A percentile compares a stretch with the other conserved stretches of the same genome.
Evolutionary conservation across 2,888 invertebrate genomes (phyloP).

Genomic region (Oscheius sp.): DNA sequence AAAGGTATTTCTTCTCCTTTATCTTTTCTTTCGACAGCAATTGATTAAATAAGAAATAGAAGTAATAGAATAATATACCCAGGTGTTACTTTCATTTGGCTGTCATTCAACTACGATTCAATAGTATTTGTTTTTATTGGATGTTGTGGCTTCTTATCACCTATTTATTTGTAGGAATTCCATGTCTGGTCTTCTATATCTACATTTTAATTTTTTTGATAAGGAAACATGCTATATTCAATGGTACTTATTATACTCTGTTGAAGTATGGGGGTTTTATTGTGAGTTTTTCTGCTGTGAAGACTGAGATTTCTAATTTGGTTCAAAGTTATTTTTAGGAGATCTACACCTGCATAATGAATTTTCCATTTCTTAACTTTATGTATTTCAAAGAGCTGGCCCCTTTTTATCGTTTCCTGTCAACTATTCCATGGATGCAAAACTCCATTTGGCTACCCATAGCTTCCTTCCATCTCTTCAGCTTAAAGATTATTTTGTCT

Average conservation of each 20-base stretch:
- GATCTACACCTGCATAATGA: neutral
- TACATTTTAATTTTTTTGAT: neutral
- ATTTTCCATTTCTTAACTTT: neutral
- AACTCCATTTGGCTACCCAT: neutral
- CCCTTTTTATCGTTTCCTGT: neutral
- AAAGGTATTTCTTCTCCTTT: no score
- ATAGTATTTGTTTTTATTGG: neutral
- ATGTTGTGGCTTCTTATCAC: neutral
- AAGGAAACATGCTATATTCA: neutral
- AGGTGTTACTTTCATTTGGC: neutral
- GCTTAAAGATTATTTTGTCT: neutral
- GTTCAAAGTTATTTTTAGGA: neutral
- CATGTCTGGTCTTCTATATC: neutral
- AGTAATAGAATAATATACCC: no score
- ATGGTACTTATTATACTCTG: neutral
- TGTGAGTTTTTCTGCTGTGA: neutral
- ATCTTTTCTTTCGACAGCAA: no score
- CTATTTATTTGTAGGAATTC: neutral
- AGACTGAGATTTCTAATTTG: neutral
- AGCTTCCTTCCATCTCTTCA: neutral
- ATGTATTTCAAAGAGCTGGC: neutral
- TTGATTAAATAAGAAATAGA: no score
- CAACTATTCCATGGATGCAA: neutral
- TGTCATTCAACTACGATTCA: neutral
- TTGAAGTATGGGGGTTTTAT: constrained; percentile 1